Base-by-base conservation (phyloP, 2,888 invertebrate species). In the Belgica antarctica region DNA sequence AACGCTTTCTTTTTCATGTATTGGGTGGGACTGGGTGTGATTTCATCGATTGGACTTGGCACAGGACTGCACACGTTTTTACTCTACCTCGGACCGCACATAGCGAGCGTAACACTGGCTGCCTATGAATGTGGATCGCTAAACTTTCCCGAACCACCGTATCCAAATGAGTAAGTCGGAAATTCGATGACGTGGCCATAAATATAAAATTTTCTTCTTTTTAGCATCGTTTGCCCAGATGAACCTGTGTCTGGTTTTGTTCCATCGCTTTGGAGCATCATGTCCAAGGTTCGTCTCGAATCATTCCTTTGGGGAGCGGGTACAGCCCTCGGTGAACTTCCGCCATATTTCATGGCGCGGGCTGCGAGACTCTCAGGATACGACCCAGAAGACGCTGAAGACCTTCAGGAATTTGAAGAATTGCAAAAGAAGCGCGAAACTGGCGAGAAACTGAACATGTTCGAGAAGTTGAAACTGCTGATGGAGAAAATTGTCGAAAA, bases 311-410 rank as follows among this genome's bases (percentile, higher is more conserved):
- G 99, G 99, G 96, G 94, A 2, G 87, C 92, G 22, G 94, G 99
- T 2, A 99, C 99, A 0, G 99, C 99, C 0, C 83, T 99, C n/a
- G 99, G 99, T 0, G 99, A 99, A 79, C 81, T 99, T 73, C 99
- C 99, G 1, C 99, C 99, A 0, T 99, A 99, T 83, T 99, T 99
- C 81, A 97, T 99, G 96, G 99, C 99, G n/a, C 83, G 94, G 72
- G 96, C 98, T 2, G 92, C 93, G 0, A 81, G 93, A 8, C 82
- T 91, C 1, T 88, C 88, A 0, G 84, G 83, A 52, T 82, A 83
- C 72, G 86, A 87, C 74, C 84, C 83, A 63, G 85, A 85, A 62
- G 82, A 81, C 73, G 86, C 87, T 71, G 89, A 90, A 74, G 89
- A 90, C 74, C 80, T 91, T 73, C 86, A 85, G 73, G 89, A 90